Conservation (phyloP, 2,888 invertebrate genomes). For the Tenodera sinensis region DNA sequence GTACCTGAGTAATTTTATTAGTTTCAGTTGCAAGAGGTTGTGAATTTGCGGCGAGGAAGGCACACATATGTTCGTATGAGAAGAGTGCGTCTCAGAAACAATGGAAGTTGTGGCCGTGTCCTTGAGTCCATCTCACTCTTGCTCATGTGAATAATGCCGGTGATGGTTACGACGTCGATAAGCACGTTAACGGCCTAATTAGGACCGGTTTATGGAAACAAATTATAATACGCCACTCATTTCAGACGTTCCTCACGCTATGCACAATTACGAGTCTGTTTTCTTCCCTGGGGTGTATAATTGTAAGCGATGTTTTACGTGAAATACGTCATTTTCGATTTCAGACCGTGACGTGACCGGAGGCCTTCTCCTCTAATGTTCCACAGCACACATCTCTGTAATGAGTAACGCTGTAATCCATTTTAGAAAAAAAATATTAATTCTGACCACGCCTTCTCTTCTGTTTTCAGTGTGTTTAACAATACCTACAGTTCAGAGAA, state of each 20-base stretch:
- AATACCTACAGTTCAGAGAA: background rate
- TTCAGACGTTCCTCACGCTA: background rate
- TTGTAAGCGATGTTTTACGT: background rate
- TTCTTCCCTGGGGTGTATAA: background rate
- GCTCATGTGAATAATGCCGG: background rate
- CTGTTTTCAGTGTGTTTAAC: background rate
- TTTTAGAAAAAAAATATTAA: background rate
- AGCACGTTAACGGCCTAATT: background rate
- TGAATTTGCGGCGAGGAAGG: no score
- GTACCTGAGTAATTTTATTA: no score
- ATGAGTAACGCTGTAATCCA: background rate
- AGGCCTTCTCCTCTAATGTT: background rate
- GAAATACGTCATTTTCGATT: background rate
- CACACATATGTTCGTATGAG: background rate
- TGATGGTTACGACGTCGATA: background rate
- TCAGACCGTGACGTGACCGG: background rate
- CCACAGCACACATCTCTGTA: background rate
- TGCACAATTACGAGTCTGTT: background rate
- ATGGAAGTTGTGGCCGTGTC: background rate
- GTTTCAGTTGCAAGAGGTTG: no score
- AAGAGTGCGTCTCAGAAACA: background rate
- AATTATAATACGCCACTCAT: background rate
- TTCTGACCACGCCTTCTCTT: background rate
- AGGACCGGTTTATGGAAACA: background rate
- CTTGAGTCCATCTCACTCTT: background rate